Evolutionary conservation across 2,888 invertebrate genomes (phyloP).

Genomic region (Zele albiditarsus): DNA sequence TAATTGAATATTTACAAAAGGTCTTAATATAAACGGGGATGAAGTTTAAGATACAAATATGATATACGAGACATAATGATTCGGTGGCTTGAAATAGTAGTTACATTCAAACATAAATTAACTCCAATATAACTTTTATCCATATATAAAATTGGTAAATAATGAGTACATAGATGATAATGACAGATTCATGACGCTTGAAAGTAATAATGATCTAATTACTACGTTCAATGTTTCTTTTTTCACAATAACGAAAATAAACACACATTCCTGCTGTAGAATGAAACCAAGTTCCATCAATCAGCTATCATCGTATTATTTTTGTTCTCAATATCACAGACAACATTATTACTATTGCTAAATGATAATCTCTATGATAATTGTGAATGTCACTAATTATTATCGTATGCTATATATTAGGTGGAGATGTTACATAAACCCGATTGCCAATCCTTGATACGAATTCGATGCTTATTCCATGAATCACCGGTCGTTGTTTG

Average conservation of each 20-base stretch:
- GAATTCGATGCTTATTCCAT: constrained; percentile 29
- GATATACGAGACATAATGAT: neutral
- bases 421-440: neutral
- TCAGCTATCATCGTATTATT: constrained; percentile 16
- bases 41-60: neutral
- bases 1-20: neutral
- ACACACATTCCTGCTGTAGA: constrained; percentile 11
- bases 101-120: neutral
- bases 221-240: too few species aligned
- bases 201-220: neutral
- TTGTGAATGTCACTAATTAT: constrained; percentile 33
- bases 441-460: constrained; percentile 38
- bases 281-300: too few species aligned
- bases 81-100: neutral
- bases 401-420: constrained; percentile 14
- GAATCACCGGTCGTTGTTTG: constrained; percentile 3
- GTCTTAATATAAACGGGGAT: neutral
- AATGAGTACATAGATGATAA: too few species aligned
- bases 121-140: neutral
- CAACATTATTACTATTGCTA: constrained; percentile 37
- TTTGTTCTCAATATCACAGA: constrained; percentile 48
- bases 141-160: neutral
- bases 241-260: neutral
- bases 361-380: neutral
- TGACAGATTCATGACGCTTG: too few species aligned